Percentiles rank a stretch among this genome's conserved stretches.
phyloP scores from a whole-genome alignment of 2,888 invertebrate species.

The Malacosoma neustria region DNA sequence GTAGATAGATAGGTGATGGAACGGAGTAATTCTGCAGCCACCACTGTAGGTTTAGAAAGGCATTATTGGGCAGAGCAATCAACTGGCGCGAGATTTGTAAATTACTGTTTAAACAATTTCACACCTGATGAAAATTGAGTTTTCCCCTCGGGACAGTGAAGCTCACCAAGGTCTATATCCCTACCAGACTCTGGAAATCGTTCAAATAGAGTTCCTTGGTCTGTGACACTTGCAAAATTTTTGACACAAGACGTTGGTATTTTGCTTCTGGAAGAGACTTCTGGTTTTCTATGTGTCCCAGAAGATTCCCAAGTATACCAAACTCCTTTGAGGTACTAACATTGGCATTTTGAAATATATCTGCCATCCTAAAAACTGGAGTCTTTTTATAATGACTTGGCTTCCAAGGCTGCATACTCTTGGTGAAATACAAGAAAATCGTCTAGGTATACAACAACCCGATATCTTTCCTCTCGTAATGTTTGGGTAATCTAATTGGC shows the following conservation, averaged over 20 bases:
- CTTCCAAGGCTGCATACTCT: constrained; percentile 1
- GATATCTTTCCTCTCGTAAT: constrained; percentile 12
- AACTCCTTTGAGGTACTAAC: constrained; percentile 4
- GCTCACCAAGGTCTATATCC: not conserved
- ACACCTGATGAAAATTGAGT: not conserved
- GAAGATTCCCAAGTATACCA: constrained; percentile 11
- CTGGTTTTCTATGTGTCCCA: constrained; percentile 12
- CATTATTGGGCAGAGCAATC: too few relatives aligned
- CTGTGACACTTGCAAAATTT: too few relatives aligned
- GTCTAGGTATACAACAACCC: constrained; percentile 15
- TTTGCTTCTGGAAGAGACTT: constrained; percentile 3
- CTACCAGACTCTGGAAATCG: not conserved
- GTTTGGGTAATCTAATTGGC: constrained; percentile 17
- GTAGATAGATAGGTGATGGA: too few relatives aligned
- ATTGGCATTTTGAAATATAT: constrained; percentile 11
- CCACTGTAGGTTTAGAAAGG: too few relatives aligned
- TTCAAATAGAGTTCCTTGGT: too few relatives aligned
- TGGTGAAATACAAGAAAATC: constrained; percentile 13
- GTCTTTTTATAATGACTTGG: constrained; percentile 6
- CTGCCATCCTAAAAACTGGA: constrained; percentile 8
- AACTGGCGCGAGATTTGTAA: too few relatives aligned
- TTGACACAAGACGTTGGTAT: too few relatives aligned
- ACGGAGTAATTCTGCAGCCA: too few relatives aligned
- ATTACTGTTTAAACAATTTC: not conserved
- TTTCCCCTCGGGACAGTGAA: constrained; percentile 1